phyloP scores from a whole-genome alignment of 1,140 invertebrate species.

The Dreissena rostriformis region DNA sequence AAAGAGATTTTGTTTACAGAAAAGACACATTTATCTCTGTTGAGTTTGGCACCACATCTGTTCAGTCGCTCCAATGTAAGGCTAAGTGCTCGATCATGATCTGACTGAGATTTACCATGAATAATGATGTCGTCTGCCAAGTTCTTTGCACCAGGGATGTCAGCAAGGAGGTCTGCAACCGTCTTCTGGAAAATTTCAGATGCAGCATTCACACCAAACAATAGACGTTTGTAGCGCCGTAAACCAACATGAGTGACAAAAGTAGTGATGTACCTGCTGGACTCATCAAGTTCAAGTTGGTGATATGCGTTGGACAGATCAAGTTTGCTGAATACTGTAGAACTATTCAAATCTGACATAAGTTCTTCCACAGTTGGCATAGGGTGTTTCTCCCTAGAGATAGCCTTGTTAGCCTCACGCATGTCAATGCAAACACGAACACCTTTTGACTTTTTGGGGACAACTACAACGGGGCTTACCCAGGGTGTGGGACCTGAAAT shows the following conservation, averaged over 20 bases:
- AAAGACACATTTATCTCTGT: slow-evolving; percentile 58
- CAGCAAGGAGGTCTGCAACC: slow-evolving; percentile 46
- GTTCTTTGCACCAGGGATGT: slow-evolving; percentile 53
- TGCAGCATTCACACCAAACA: slow-evolving; percentile 65
- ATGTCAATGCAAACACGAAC: slow-evolving; percentile 71
- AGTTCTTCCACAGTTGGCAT: slow-evolving; percentile 70
- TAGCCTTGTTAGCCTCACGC: slow-evolving; percentile 65
- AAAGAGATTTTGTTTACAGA: slow-evolving; percentile 49
- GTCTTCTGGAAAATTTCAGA: slow-evolving; percentile 53
- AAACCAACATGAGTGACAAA: slow-evolving; percentile 63
- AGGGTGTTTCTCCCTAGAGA: slow-evolving; percentile 61
- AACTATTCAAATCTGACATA: slow-evolving; percentile 61
- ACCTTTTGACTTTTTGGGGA: slow-evolving; percentile 60
- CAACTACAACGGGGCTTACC: slow-evolving; percentile 71
- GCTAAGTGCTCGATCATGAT: slow-evolving; percentile 38
- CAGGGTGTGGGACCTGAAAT: slow-evolving; percentile 70
- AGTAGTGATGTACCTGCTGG: slow-evolving; percentile 65
- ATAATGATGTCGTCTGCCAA: slow-evolving; percentile 56
- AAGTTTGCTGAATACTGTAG: slow-evolving; percentile 63
- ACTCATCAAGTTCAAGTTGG: slow-evolving; percentile 67
- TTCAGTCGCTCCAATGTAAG: slow-evolving; percentile 10
- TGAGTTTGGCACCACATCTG: slow-evolving; percentile 49
- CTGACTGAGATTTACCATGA: slow-evolving; percentile 31
- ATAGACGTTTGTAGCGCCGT: slow-evolving; percentile 62
- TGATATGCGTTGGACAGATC: slow-evolving; percentile 68